Conservation (phyloP, 2,797 vertebrate species). For the Harpagifer antarcticus region DNA sequence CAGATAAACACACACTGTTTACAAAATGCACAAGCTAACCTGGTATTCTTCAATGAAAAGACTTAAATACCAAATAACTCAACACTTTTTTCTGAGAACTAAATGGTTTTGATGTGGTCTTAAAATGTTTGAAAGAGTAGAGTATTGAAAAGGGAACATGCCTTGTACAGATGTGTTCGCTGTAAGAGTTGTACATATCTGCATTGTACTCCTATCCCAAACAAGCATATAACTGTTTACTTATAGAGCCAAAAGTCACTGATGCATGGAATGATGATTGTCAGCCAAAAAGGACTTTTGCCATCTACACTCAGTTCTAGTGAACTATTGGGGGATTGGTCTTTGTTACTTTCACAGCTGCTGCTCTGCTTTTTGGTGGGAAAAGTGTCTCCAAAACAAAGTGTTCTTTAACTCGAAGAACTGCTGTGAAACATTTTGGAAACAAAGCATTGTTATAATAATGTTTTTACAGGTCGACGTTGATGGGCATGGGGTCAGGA, state of each 20-base stretch:
- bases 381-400: background rate
- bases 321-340: background rate
- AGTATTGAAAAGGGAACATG: constrained; percentile 45
- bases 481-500: constrained; percentile 86
- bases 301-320: background rate
- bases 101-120: constrained; percentile 39
- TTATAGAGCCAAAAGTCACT: constrained; percentile 36
- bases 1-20: constrained; percentile 59
- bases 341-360: background rate
- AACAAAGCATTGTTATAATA: constrained; percentile 1
- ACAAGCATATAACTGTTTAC: constrained; percentile 40
- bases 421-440: background rate
- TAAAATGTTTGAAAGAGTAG: constrained; percentile 40
- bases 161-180: constrained; percentile 64
- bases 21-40: constrained; percentile 48
- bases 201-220: constrained; percentile 7
- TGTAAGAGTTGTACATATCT: constrained; percentile 1
- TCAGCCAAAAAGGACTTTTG: constrained; percentile 31
- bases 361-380: background rate
- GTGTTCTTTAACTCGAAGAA: constrained; percentile 1
- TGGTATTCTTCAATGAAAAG: constrained; percentile 34
- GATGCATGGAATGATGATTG: constrained; percentile 40
- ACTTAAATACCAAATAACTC: constrained; percentile 47
- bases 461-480: constrained; percentile 84
- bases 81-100: constrained; percentile 54